phyloP scores from a whole-genome alignment of 1,140 invertebrate genomes.

The Platyura marginata region DNA sequence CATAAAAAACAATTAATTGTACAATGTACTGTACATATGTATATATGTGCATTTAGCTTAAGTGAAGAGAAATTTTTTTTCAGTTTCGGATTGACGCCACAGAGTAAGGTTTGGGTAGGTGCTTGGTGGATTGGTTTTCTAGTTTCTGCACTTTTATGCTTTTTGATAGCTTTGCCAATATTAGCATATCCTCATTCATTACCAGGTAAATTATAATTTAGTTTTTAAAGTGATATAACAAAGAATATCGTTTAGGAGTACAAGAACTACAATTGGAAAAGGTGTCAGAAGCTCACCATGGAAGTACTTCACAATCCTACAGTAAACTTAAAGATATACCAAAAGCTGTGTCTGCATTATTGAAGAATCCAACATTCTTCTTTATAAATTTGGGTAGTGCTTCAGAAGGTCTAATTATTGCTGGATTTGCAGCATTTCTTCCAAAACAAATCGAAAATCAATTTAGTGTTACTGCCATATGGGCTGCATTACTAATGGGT shows the following conservation, averaged over 20 bases:
- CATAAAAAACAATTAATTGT: no score
- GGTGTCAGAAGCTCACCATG: conserved; percentile 44
- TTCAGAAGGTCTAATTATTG: conserved; percentile 55
- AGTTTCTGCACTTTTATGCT: conserved; percentile 39
- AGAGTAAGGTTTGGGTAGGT: conserved; percentile 64
- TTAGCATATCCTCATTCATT: conserved; percentile 49
- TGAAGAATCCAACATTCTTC: conserved; percentile 62
- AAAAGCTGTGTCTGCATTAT: conserved; percentile 38
- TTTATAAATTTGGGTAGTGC: conserved; percentile 62
- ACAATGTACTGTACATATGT: no score
- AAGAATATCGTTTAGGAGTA: conserved; percentile 31
- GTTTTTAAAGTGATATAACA: no score
- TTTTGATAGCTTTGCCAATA: conserved; percentile 48
- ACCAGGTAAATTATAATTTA: conserved; percentile 30
- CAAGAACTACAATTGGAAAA: conserved; percentile 42
- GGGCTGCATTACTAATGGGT: conserved; percentile 59
- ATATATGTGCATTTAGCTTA: no score
- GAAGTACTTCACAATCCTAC: conserved; percentile 27
- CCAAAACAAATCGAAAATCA: conserved; percentile 74
- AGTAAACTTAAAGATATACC: conserved; percentile 45
- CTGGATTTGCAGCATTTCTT: conserved; percentile 64
- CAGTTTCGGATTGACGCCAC: conserved; percentile 46
- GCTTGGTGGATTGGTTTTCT: conserved; percentile 78
- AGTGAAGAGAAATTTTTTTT: no score
- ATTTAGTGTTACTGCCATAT: conserved; percentile 52